Percentiles rank a stretch among this genome's conserved stretches.
Conservation (phyloP, 2,113 vertebrate genomes). For the Corythornis vintsioides region DNA sequence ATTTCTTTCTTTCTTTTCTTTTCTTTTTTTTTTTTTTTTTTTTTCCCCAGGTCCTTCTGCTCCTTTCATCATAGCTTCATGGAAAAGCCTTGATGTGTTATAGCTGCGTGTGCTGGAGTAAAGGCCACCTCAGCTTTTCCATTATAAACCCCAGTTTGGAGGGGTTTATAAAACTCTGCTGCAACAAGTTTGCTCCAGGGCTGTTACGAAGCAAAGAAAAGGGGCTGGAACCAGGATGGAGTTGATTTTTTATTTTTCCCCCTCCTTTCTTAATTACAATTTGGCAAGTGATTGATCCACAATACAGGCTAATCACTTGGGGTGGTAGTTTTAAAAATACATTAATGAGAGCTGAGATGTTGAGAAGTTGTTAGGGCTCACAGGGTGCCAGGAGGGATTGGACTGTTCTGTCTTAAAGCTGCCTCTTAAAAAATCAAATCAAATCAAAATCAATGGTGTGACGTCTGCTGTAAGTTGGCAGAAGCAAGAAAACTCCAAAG, state of each 20-base stretch:
- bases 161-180: conserved; percentile 73
- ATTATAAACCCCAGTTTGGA: conserved; percentile 73
- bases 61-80: conserved; percentile 74
- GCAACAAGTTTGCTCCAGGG: conserved; percentile 68
- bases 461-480: conserved; percentile 39
- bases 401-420: conserved; percentile 55
- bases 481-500: conserved; percentile 27
- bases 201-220: conserved; percentile 66
- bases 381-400: conserved; percentile 65
- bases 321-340: conserved; percentile 62
- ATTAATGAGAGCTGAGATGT: conserved; percentile 55
- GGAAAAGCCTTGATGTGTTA: conserved; percentile 76
- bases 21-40: conserved; percentile 43
- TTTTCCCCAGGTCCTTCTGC: conserved; percentile 64
- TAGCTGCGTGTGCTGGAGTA: conserved; percentile 59
- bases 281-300: conserved; percentile 74
- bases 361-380: conserved; percentile 62
- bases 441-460: background rate
- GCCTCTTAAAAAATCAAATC: conserved; percentile 44
- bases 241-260: conserved; percentile 71
- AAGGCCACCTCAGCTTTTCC: conserved; percentile 76
- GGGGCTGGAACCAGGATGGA: conserved; percentile 53
- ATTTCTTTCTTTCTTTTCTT: conserved; percentile 49
- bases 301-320: conserved; percentile 69
- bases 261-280: conserved; percentile 73